Evolutionary conservation across 2,888 invertebrate species (phyloP).

Genomic region (Pristionchus fissidentatus): DNA sequence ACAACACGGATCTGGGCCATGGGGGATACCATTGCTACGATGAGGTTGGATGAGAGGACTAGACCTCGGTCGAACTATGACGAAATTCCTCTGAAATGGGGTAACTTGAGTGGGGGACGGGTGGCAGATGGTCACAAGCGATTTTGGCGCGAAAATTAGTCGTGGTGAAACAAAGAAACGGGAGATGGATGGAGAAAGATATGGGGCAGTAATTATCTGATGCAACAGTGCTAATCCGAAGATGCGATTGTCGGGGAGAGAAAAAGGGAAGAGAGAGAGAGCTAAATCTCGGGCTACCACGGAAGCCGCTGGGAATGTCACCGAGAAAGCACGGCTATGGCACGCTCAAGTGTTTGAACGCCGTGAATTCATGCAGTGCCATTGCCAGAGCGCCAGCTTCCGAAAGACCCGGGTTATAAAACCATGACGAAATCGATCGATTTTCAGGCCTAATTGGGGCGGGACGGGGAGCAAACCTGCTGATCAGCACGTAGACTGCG

Average conservation of each 20-base stretch:
- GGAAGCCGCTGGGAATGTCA: conserved; percentile 48
- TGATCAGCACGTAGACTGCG: neutral
- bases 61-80: neutral
- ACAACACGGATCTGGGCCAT: neutral
- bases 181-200: no score
- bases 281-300: neutral
- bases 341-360: conserved; percentile 30
- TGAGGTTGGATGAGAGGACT: neutral
- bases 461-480: neutral
- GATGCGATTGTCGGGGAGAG: no score
- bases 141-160: neutral
- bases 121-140: no score
- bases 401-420: neutral
- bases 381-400: conserved; percentile 54
- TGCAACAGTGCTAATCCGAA: no score
- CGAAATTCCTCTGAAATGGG: neutral
- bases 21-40: no score
- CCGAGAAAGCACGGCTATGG: conserved; percentile 51
- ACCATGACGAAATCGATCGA: neutral
- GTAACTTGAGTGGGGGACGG: neutral
- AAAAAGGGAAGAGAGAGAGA: no score
- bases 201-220: no score
- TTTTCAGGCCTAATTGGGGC: neutral
- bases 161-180: neutral
- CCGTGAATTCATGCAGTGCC: conserved; percentile 70